Evolutionary conservation across 2,888 invertebrate species (phyloP), one percentile per base, ranked within the genome.

Genomic region (Pogonocherus hispidulus): DNA sequence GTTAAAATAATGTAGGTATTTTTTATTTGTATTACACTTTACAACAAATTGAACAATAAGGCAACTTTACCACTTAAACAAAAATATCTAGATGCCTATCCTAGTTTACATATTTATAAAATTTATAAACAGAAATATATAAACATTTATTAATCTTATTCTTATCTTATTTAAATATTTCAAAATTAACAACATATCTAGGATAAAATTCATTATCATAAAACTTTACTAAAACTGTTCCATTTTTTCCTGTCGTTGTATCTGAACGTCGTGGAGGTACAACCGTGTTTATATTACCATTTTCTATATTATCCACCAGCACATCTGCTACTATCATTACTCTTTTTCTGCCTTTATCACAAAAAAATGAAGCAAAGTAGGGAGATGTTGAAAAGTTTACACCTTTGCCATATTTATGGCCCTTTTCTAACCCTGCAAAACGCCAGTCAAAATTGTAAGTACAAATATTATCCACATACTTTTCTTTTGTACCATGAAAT

Each of bases 381-480:
- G 27, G 16, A 14, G 2, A 16, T 3, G 14, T n/a, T 6, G 52
- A 27, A 32, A 52, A 52, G 18, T 52, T n/a, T 5, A 52, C 52
- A 6, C 52, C 52, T 16, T 52, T 52, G 8, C 52, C 52, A 16
- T 27, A 11, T 27, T 16, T 1, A 1, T 52, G 52, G 8, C 52
- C 27, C 16, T 9, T 27, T 23, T 52, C 27, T 2, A 8, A 5
- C 11, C 27, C 52, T 0, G 8, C 23, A 1, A 16, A 18, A 16
- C 52, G 52, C 52, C 52, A 52, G 11, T 52, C 16, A 52, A 52
- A 52, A 32, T 52, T 52, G 16, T 18, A 52, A 6, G 23, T 16
- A 23, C 52, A 52, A 16, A 52, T 52, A 16, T 18, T 52, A 2
- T 52, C 16, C 5, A 52, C 16, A 16, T 52, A 27, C 14, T 52